These are phyloP conservation scores for Lanistes nyassanus DNA, from an alignment of 1,140 invertebrate species.

Conservation along the genomic window DNA sequence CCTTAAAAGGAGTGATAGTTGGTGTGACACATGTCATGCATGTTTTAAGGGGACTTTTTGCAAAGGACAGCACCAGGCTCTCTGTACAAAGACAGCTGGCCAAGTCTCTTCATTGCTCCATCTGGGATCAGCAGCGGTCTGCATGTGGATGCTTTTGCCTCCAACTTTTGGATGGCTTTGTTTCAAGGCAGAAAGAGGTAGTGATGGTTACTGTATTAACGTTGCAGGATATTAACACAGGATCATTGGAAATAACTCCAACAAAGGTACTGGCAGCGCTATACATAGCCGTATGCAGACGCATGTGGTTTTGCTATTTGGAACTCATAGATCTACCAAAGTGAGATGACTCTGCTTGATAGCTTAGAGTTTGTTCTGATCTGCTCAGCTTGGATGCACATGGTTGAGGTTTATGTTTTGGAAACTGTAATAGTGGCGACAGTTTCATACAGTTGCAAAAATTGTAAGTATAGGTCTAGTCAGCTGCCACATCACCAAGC, in stretches of 20 bases:
- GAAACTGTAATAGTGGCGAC: no score
- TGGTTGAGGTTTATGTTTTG: no score
- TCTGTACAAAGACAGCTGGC: slow-evolving; percentile 61
- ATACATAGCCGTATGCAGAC: no score
- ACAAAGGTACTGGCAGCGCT: no score
- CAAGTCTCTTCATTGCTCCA: slow-evolving; percentile 61
- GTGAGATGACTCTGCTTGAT: no score
- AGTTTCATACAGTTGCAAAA: no score
- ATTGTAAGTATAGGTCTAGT: no score
- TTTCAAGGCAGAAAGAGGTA: slow-evolving; percentile 59
- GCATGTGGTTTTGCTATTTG: no score
- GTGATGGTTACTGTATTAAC: neutral
- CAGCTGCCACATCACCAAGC: no score
- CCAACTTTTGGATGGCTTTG: slow-evolving; percentile 63
- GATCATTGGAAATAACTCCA: neutral
- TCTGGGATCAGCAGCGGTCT: slow-evolving; percentile 48
- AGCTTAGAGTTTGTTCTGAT: no score
- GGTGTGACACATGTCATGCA: neutral
- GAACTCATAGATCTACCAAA: no score
- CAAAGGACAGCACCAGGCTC: slow-evolving; percentile 39
- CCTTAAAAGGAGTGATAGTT: neutral
- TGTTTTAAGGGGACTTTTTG: slow-evolving; percentile 53
- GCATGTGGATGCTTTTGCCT: slow-evolving; percentile 61
- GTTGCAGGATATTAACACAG: neutral
- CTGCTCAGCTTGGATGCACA: no score